Evolutionary conservation across 2,888 invertebrate species (phyloP).

Genomic region (Melangyna quadrimaculata): DNA sequence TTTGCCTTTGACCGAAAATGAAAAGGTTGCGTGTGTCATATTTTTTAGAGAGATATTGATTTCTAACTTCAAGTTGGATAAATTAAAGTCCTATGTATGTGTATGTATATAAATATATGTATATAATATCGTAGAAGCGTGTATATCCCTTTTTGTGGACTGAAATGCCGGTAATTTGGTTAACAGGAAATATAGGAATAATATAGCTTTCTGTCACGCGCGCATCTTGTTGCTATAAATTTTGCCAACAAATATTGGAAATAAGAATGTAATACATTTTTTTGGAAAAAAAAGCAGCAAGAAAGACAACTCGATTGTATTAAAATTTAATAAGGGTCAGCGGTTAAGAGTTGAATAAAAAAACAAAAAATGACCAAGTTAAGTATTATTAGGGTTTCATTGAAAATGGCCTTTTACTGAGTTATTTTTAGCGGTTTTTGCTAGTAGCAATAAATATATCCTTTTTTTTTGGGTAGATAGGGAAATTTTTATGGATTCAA

Average conservation of each 20-base stretch:
- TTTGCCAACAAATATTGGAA: conserved; percentile 28
- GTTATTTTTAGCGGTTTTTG: conserved; percentile 51
- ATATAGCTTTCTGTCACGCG: conserved; percentile 35
- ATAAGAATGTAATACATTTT: conserved; percentile 50
- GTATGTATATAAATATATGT: background rate
- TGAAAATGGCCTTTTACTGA: conserved; percentile 62
- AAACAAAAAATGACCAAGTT: conserved; percentile 39
- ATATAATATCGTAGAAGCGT: conserved; percentile 23
- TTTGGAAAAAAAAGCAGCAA: background rate
- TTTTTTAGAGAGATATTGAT: conserved; percentile 53
- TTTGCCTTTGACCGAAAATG: conserved; percentile 21
- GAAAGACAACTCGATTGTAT: conserved; percentile 40
- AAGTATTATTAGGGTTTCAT: conserved; percentile 67
- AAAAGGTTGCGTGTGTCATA: conserved; percentile 47
- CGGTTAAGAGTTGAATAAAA: conserved; percentile 49
- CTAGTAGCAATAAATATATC: conserved; percentile 21
- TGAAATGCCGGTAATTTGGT: conserved; percentile 48
- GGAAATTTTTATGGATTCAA: conserved; percentile 19
- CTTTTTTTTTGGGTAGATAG: background rate
- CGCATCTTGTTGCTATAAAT: conserved; percentile 55
- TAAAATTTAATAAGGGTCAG: conserved; percentile 70
- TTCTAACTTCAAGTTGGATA: conserved; percentile 31
- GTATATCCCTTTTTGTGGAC: conserved; percentile 4
- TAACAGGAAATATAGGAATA: conserved; percentile 19
- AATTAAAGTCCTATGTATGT: background rate